Conservation (phyloP, 2,888 invertebrate genomes). For the Buathra laborator region DNA sequence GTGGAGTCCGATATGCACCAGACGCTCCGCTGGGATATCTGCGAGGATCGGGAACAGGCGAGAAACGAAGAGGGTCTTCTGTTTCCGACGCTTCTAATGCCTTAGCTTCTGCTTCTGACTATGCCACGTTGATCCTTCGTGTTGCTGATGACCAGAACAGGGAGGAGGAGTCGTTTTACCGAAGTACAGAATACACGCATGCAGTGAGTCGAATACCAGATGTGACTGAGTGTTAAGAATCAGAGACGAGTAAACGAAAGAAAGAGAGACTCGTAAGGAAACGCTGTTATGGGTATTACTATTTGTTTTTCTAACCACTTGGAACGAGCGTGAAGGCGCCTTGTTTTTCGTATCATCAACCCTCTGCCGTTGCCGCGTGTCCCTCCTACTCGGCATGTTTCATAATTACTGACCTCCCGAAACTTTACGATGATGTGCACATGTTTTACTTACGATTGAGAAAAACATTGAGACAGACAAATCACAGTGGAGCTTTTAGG, state of each 20-base stretch:
- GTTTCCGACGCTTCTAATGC: constrained; percentile 13
- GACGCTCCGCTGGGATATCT: constrained; percentile 36
- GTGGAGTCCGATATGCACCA: constrained; percentile 25
- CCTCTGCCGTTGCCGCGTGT: not conserved
- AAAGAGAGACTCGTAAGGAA: constrained; percentile 21
- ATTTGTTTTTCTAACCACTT: constrained; percentile 62
- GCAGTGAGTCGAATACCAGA: constrained; percentile 60
- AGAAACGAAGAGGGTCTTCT: constrained; percentile 59
- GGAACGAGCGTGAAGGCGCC: constrained; percentile 32
- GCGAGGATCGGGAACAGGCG: constrained; percentile 41
- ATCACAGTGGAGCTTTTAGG: too few species aligned
- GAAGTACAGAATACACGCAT: constrained; percentile 9
- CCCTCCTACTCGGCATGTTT: not conserved
- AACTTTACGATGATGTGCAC: not conserved
- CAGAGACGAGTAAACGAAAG: constrained; percentile 22
- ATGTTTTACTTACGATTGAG: not conserved
- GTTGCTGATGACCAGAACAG: constrained; percentile 32
- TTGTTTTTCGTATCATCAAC: constrained; percentile 30
- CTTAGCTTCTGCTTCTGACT: constrained; percentile 42
- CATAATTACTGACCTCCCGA: not conserved
- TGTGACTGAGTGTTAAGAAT: constrained; percentile 60
- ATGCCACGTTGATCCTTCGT: constrained; percentile 31
- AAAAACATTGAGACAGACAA: too few species aligned
- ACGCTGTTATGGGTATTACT: constrained; percentile 41
- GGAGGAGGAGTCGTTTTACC: constrained; percentile 49